Evolutionary conservation across 2,888 invertebrate species (phyloP).

Genomic region (Cataglyphis rosenhaueri): DNA sequence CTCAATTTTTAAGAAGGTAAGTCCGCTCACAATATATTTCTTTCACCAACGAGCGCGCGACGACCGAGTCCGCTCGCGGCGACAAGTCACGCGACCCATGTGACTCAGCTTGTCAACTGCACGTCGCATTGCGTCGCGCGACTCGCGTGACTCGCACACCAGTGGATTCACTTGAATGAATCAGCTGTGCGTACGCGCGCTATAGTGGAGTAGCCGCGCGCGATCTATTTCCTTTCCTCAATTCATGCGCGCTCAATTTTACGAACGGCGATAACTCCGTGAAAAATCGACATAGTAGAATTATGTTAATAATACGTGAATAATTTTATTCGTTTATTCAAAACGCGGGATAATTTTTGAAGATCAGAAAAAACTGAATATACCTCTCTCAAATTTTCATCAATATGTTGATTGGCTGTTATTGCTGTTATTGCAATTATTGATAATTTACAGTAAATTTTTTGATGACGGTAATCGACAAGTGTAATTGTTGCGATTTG

Average conservation of each 20-base stretch:
- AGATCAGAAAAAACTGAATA: background rate
- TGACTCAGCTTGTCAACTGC: too few relatives aligned
- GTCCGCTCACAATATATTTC: background rate
- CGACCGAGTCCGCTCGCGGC: background rate
- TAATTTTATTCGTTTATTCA: background rate
- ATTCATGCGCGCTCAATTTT: background rate
- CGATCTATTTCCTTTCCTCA: too few relatives aligned
- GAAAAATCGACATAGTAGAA: background rate
- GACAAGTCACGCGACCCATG: too few relatives aligned
- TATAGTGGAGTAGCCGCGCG: background rate
- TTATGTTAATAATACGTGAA: background rate
- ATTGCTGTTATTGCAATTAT: background rate
- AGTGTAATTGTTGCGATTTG: slow-evolving; percentile 29
- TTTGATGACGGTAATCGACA: background rate
- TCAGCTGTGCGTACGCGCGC: slow-evolving; percentile 2
- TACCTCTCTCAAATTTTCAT: background rate
- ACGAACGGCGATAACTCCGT: background rate
- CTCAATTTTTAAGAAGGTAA: background rate
- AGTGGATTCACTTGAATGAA: background rate
- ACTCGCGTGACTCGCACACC: background rate
- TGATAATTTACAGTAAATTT: slow-evolving; percentile 41
- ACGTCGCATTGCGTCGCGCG: too few relatives aligned
- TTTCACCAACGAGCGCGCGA: too few relatives aligned
- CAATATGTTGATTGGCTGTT: background rate
- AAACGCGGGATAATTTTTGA: background rate